Conservation (phyloP, 2,113 vertebrate genomes). For the Myiozetetes cayanensis region DNA sequence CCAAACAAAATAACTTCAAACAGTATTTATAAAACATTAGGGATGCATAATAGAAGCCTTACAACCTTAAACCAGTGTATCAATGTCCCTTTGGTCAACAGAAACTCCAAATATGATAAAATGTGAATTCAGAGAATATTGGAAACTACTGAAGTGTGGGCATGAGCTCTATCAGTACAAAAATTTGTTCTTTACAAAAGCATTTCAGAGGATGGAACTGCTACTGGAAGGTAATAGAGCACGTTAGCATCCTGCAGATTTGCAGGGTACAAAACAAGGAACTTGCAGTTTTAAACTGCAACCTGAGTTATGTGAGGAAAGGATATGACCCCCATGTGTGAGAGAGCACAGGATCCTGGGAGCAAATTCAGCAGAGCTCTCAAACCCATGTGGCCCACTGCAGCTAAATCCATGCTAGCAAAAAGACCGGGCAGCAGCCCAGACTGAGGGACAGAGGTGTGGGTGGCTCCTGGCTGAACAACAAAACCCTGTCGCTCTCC, state of each 20-base stretch:
- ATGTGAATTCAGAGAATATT: not conserved
- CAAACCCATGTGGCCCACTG: accelerated
- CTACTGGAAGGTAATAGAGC: not conserved
- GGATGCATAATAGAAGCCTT: not conserved
- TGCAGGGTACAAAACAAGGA: not conserved
- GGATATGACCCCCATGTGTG: not conserved
- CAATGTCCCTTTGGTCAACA: not conserved
- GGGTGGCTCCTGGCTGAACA: not conserved
- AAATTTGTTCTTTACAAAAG: not conserved
- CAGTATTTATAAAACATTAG: not conserved
- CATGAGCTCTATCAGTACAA: not conserved
- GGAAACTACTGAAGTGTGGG: not conserved
- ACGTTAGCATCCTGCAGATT: not conserved
- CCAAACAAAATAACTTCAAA: not conserved
- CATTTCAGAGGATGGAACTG: not conserved
- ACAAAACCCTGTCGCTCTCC: not conserved
- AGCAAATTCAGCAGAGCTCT: not conserved
- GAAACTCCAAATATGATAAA: not conserved
- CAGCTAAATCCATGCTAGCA: accelerated
- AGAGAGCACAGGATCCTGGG: not conserved
- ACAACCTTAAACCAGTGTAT: not conserved
- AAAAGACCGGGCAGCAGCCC: not conserved
- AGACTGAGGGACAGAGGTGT: not conserved
- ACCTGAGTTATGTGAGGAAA: not conserved
- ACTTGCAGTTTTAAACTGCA: not conserved